Base-by-base conservation (phyloP, 2,113 vertebrate species). In the Hippoglossus stenolepis region DNA sequence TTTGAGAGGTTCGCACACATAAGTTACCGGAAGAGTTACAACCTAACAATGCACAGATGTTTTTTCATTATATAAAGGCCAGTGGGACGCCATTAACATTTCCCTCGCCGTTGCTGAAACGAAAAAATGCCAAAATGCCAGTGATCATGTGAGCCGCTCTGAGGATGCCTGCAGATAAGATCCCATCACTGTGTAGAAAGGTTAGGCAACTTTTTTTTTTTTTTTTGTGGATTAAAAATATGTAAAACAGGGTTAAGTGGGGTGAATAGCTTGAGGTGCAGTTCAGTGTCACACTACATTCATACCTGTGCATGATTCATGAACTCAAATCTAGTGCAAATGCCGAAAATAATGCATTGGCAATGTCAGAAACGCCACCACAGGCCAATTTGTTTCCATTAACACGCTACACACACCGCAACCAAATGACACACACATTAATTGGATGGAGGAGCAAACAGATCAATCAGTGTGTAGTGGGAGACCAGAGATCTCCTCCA, bases 381-480 rank as follows among this genome's bases (percentile, higher is more conserved):
- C 54, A 26, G 26, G n/a, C n/a, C 65, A 69, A 65, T 56, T 24
- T 72, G 54, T 81, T 82, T 77, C 61, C 62, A 81, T 86, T 69
- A 68, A 72, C 65, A 67, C 73, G 74, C 74, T 15, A 43, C 75
- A 54, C 51, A 54, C 51, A 73, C 59, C 45, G 57, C 66, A 77
- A 77, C 74, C 72, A 78, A 84, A 84, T 73, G 78, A 85, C 82
- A 71, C 70, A 80, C 73, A 77, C 75, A 90, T 86, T 79, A 90
- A 92, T 85, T 89, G 83, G 75, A 71, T 61, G 60, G 75, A 73
- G 79, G 72, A 73, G 73, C 75, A 83, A 85, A 79, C 61, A 60
- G 85, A 90, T 93, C 87, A 89, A 88, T 92, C 86, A 75, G 57
- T 69, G 82, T 75, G 72, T 79, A 45, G 60, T 31, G 68, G 70